phyloP scores from a whole-genome alignment of 2,797 vertebrate species.

The Hydrophis major region DNA sequence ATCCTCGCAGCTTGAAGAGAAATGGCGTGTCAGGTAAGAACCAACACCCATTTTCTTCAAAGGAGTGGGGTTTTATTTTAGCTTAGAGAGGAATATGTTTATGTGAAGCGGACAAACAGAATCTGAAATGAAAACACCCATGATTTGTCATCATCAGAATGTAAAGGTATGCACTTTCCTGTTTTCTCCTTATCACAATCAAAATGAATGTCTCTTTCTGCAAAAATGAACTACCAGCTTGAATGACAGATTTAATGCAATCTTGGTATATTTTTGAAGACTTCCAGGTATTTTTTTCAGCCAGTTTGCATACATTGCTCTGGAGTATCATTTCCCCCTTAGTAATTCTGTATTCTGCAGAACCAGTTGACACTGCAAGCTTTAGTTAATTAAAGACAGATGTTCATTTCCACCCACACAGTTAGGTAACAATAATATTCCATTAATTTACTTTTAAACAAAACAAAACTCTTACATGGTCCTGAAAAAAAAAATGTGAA shows the following conservation, averaged over 20 bases:
- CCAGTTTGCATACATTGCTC: slow-evolving; percentile 1
- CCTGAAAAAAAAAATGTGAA: slow-evolving; percentile 20
- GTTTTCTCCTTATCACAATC: slow-evolving; percentile 12
- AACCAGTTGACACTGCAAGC: slow-evolving; percentile 21
- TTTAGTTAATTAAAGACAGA: slow-evolving; percentile 21
- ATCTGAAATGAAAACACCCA: neutral
- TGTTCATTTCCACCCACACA: neutral
- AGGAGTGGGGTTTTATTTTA: neutral
- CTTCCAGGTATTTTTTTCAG: neutral
- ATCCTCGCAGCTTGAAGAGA: no score
- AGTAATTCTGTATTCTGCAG: neutral
- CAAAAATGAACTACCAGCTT: slow-evolving; percentile 11
- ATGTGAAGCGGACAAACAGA: neutral
- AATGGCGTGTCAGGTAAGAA: no score
- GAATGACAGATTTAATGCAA: slow-evolving; percentile 14
- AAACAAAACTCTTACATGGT: neutral
- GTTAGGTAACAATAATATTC: slow-evolving; percentile 1
- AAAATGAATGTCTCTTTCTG: neutral
- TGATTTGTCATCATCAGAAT: neutral
- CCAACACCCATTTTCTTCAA: no score
- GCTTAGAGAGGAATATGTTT: neutral
- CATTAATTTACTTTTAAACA: neutral
- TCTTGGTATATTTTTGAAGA: slow-evolving; percentile 4
- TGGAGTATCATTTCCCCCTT: neutral
- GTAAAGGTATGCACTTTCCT: neutral